Evolutionary conservation across 2,888 invertebrate genomes (phyloP).

Genomic region (Chalcis sispes): DNA sequence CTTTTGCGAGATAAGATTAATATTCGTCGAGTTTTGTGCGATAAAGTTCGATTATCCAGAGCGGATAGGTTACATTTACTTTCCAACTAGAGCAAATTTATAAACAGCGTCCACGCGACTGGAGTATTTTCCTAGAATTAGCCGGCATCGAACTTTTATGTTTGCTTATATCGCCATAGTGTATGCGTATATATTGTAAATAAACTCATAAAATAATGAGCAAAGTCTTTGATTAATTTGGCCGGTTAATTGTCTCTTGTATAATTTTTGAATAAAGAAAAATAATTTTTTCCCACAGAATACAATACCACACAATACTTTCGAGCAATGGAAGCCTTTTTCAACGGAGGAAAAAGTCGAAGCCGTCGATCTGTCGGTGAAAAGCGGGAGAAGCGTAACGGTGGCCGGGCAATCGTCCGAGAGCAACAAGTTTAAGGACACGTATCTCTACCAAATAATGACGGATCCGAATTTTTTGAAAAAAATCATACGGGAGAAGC

Average conservation of each 20-base stretch:
- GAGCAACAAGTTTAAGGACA: conserved; percentile 63
- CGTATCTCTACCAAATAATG: conserved; percentile 71
- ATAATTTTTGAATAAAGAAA: too few species aligned
- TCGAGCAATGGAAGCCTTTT: conserved; percentile 45
- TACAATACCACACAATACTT: conserved; percentile 13
- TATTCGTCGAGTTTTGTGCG: neutral
- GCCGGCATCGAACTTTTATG: conserved; percentile 39
- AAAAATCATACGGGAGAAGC: conserved; percentile 55
- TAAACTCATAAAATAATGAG: neutral
- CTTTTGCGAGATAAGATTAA: too few species aligned
- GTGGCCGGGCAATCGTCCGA: neutral
- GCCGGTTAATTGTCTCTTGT: too few species aligned
- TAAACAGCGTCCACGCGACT: conserved; percentile 20
- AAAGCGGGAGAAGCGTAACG: neutral
- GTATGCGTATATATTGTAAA: neutral
- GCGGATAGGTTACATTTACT: neutral
- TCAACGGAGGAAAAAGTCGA: conserved; percentile 31
- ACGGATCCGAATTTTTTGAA: conserved; percentile 69
- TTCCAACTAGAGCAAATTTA: conserved; percentile 17
- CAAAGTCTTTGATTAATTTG: too few species aligned
- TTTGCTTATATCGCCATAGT: neutral
- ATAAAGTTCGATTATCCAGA: conserved; percentile 3
- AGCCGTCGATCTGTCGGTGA: conserved; percentile 47
- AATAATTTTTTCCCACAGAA: conserved; percentile 18
- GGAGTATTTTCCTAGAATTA: conserved; percentile 26